Conservation (phyloP, 30 jellyfish, hydroid and myxozoan species). For the Turritopsis rubra region DNA sequence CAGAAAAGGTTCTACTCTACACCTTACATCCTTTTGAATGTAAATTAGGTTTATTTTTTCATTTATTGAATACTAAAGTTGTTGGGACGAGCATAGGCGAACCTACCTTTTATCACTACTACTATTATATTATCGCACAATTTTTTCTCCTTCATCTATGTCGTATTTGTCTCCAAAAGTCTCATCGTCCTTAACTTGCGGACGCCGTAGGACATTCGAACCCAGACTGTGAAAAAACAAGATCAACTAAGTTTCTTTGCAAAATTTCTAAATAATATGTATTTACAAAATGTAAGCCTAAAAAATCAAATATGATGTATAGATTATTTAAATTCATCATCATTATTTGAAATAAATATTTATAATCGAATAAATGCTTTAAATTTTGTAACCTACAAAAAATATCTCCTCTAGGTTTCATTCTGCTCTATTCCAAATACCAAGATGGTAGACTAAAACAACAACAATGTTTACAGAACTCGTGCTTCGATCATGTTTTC, state of each 20-base stretch:
- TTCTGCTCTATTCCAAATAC: not conserved
- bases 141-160: not conserved
- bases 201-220: not conserved
- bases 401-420: not conserved
- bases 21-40: no score
- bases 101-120: no score
- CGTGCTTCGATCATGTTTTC: no score
- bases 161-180: not conserved
- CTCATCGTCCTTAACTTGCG: not conserved
- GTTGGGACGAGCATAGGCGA: no score
- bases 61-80: no score
- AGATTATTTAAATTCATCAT: no score
- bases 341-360: not conserved
- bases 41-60: no score
- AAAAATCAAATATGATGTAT: not conserved
- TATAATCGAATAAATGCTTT: not conserved
- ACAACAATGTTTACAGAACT: not conserved
- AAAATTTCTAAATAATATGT: not conserved
- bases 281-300: not conserved
- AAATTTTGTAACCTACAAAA: not conserved
- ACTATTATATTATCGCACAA: no score
- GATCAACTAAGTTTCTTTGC: not conserved
- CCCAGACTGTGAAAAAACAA: not conserved
- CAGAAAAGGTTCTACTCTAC: no score
- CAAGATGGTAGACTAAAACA: not conserved